A percentile compares a stretch with the other conserved stretches of the same genome.
Conservation (phyloP, 2,888 invertebrate species). For the Microctonus aethiopoides region DNA sequence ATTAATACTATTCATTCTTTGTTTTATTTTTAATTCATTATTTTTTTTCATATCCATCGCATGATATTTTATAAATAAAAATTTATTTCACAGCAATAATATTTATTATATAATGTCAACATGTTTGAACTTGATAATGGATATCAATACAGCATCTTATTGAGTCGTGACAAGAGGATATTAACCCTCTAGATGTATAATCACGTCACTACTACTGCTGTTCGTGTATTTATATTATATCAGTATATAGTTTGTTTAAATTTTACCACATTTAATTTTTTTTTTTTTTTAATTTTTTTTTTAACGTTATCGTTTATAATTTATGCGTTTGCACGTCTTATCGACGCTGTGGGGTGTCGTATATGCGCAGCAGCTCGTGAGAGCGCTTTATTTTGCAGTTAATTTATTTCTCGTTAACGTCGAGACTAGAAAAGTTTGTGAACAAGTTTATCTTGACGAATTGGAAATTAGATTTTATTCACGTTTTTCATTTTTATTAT, state of each 20-base stretch:
- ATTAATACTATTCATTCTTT: too few relatives aligned
- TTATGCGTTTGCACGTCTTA: constrained; percentile 33
- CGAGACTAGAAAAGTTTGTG: neutral
- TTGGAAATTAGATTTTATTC: too few relatives aligned
- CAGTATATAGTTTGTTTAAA: constrained; percentile 7
- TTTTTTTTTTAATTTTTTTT: too few relatives aligned
- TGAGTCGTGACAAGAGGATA: constrained; percentile 36
- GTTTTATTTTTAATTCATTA: too few relatives aligned
- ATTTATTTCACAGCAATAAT: neutral
- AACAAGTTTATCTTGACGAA: neutral
- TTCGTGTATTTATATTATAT: neutral
- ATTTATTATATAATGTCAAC: neutral
- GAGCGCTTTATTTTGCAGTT: constrained; percentile 42
- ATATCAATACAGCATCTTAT: constrained; percentile 18
- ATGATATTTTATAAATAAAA: neutral
- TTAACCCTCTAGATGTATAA: constrained; percentile 28
- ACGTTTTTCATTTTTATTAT: too few relatives aligned
- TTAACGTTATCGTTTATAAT: neutral
- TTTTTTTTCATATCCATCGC: too few relatives aligned
- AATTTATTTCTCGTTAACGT: constrained; percentile 37
- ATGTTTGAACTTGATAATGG: neutral
- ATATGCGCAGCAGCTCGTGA: constrained; percentile 38
- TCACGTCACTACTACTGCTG: constrained; percentile 18
- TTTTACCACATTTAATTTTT: constrained; percentile 19
- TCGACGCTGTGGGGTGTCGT: constrained; percentile 45